These are phyloP conservation scores for Monoplex corrugatus DNA, from an alignment of 2,888 invertebrate genomes.

Conservation along the genomic window DNA sequence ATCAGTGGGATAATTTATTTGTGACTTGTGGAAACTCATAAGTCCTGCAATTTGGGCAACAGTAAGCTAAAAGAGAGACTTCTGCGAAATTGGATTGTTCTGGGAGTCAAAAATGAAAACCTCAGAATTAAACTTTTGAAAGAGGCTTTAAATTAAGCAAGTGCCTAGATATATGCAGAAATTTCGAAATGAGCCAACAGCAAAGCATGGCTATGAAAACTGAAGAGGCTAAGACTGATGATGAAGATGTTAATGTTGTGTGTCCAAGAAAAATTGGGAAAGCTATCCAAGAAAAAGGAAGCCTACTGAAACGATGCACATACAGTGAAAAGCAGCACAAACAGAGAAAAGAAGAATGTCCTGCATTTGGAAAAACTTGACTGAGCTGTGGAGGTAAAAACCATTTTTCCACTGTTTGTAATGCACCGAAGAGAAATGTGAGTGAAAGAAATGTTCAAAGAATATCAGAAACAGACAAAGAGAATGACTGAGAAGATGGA, in stretches of 20 bases:
- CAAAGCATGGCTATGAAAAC: too few relatives aligned
- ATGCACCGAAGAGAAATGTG: not conserved
- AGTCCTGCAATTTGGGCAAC: too few relatives aligned
- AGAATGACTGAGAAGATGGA: not conserved
- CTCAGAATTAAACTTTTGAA: too few relatives aligned
- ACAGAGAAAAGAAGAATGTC: not conserved
- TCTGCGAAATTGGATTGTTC: too few relatives aligned
- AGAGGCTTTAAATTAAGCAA: too few relatives aligned
- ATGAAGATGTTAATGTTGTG: not conserved
- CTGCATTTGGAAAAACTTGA: not conserved
- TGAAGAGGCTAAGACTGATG: too few relatives aligned
- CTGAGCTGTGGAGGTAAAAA: not conserved
- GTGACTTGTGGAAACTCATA: too few relatives aligned
- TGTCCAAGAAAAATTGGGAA: not conserved
- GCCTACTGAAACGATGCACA: not conserved
- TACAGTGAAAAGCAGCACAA: not conserved
- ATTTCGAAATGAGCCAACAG: too few relatives aligned
- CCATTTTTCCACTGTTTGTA: not conserved
- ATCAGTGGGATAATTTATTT: too few relatives aligned
- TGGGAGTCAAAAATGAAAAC: too few relatives aligned
- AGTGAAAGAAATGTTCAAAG: not conserved
- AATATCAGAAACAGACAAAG: not conserved
- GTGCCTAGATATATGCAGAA: too few relatives aligned
- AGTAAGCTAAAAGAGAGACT: too few relatives aligned
- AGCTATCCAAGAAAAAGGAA: not conserved